Evolutionary conservation across 2,888 invertebrate genomes (phyloP).

Genomic region (Cheilosia soror): DNA sequence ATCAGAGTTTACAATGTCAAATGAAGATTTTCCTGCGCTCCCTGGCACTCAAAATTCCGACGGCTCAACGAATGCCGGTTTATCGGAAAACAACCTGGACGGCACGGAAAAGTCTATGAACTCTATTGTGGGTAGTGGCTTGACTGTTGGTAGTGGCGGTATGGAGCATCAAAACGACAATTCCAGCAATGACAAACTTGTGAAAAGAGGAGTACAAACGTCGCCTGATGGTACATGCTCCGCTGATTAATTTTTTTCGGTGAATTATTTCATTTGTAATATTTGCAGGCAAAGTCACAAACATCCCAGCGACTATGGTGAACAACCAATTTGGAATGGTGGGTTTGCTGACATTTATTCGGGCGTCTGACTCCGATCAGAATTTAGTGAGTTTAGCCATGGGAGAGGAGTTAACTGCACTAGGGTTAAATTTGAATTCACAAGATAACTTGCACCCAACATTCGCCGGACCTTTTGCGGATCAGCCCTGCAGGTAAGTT

Average conservation of each 20-base stretch:
- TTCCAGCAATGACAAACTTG: conserved; percentile 85
- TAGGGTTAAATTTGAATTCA: conserved; percentile 99
- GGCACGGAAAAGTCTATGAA: conserved; percentile 83
- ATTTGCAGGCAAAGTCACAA: conserved; percentile 94
- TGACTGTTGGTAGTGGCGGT: conserved; percentile 79
- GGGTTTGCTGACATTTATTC: conserved; percentile 98
- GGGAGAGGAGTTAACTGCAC: conserved; percentile 98
- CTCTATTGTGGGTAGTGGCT: conserved; percentile 82
- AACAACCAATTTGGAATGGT: conserved; percentile 99
- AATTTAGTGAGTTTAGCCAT: conserved; percentile 98
- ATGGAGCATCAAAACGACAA: conserved; percentile 83
- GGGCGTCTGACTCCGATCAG: conserved; percentile 98
- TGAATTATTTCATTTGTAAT: not conserved
- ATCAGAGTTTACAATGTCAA: conserved; percentile 98
- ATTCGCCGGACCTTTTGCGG: conserved; percentile 99
- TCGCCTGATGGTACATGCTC: conserved; percentile 91
- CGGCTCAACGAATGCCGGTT: conserved; percentile 84
- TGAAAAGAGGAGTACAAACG: conserved; percentile 95
- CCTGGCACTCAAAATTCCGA: conserved; percentile 94
- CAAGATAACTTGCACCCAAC: conserved; percentile 99
- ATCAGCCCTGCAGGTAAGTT: conserved; percentile 93
- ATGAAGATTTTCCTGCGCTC: conserved; percentile 99
- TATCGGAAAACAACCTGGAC: conserved; percentile 82
- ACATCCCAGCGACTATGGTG: conserved; percentile 99
- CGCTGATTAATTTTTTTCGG: not conserved